phyloP scores from a whole-genome alignment of 2,797 vertebrate genomes.

The Pseudocheirus occidentalis region DNA sequence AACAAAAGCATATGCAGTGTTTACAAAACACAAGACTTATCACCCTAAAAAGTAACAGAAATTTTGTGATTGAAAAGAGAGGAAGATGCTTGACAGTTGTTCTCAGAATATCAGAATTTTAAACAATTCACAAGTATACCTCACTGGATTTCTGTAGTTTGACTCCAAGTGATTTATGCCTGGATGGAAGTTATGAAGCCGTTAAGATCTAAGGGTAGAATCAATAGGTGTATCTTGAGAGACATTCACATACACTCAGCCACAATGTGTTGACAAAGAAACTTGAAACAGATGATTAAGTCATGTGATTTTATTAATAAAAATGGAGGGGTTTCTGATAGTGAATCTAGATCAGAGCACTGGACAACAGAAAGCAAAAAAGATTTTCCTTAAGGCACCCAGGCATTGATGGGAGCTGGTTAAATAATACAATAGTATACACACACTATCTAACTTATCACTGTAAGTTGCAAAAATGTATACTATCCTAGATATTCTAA shows the following conservation, averaged over 20 bases:
- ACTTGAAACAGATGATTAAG: background rate
- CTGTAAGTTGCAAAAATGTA: background rate
- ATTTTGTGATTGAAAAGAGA: background rate
- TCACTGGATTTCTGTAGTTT: background rate
- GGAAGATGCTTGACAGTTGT: background rate
- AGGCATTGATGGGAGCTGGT: background rate
- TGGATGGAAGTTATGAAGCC: background rate
- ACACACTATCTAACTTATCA: background rate
- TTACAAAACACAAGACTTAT: background rate
- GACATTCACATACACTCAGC: background rate
- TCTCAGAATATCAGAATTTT: background rate
- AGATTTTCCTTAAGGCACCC: background rate
- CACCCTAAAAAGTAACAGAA: background rate
- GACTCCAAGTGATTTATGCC: background rate
- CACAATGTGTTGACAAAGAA: background rate
- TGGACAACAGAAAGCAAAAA: background rate
- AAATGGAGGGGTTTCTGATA: background rate
- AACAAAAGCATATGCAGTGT: background rate
- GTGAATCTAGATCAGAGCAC: background rate
- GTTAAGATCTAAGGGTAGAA: background rate
- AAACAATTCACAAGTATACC: background rate
- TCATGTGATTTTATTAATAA: background rate
- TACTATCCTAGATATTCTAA: background rate
- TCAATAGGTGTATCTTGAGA: background rate
- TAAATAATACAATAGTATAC: background rate